A percentile compares a stretch with the other conserved stretches of the same genome.
Conservation (phyloP, 2,888 invertebrate species). For the Erebia aethiops region DNA sequence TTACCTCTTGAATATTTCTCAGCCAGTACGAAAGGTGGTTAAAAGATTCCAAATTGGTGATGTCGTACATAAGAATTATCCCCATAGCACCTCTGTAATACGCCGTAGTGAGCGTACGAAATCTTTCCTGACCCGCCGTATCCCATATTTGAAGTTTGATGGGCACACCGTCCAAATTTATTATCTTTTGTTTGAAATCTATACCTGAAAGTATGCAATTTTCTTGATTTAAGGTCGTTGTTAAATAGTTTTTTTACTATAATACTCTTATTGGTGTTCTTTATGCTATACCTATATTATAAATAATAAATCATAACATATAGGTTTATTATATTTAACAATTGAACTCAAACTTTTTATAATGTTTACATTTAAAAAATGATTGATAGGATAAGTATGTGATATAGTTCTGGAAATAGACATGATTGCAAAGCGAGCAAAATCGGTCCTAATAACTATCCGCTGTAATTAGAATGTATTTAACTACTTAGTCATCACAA, state of each 20-base stretch:
- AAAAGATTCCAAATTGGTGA: constrained; percentile 94
- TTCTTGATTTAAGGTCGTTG: background rate
- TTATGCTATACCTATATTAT: no score
- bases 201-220: constrained; percentile 85
- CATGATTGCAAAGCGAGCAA: background rate
- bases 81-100: constrained; percentile 96
- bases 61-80: constrained; percentile 94
- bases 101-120: constrained; percentile 92
- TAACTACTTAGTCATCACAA: constrained; percentile 39
- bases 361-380: no score
- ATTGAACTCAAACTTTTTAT: no score
- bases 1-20: constrained; percentile 93
- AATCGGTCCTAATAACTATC: background rate
- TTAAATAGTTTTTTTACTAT: background rate
- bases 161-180: constrained; percentile 92
- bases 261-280: no score
- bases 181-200: constrained; percentile 95
- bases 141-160: constrained; percentile 95
- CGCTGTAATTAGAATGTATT: constrained; percentile 5
- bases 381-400: no score
- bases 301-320: no score
- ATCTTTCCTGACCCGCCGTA: constrained; percentile 90
- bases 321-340: no score
- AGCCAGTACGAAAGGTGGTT: constrained; percentile 95
- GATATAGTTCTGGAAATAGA: background rate